phyloP scores from a whole-genome alignment of 2,888 invertebrate genomes.

The Acleris literana region DNA sequence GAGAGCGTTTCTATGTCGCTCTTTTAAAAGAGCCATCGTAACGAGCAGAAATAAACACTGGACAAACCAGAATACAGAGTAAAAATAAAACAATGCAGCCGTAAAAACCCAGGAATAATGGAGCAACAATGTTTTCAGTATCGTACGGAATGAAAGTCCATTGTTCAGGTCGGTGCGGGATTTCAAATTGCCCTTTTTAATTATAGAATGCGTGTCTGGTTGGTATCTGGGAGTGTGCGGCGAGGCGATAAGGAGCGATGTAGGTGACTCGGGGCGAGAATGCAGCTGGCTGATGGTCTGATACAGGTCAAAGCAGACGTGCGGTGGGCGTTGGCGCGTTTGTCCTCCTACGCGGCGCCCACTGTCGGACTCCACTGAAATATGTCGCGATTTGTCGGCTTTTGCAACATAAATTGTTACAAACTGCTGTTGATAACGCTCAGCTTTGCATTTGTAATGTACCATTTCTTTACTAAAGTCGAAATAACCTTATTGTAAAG shows the following conservation, averaged over 20 bases:
- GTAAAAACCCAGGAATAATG: conserved; percentile 44
- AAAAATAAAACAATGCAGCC: conserved; percentile 41
- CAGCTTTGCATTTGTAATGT: too few relatives aligned
- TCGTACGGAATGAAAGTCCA: conserved; percentile 11
- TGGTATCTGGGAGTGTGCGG: conserved; percentile 1
- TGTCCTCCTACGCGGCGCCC: conserved; percentile 58
- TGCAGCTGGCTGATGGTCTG: conserved; percentile 37
- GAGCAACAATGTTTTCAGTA: conserved; percentile 43
- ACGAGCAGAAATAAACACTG: conserved; percentile 34
- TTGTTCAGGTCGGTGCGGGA: conserved; percentile 19
- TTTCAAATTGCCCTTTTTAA: conserved; percentile 16
- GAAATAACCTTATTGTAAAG: not conserved
- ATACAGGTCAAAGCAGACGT: conserved; percentile 39
- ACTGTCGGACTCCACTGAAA: conserved; percentile 53
- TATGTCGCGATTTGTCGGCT: conserved; percentile 45
- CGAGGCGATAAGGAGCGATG: conserved; percentile 35
- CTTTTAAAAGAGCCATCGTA: not conserved
- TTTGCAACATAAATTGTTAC: conserved; percentile 44
- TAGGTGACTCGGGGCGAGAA: conserved; percentile 26
- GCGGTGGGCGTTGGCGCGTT: conserved; percentile 54
- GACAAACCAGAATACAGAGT: conserved; percentile 41
- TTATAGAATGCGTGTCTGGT: conserved; percentile 28
- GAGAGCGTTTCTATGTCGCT: conserved; percentile 1
- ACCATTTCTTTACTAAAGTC: too few relatives aligned
- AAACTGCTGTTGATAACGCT: conserved; percentile 9